phyloP scores from a whole-genome alignment of 37 sponge, comb jelly and placozoan genomes.

The Beroe ovata region DNA sequence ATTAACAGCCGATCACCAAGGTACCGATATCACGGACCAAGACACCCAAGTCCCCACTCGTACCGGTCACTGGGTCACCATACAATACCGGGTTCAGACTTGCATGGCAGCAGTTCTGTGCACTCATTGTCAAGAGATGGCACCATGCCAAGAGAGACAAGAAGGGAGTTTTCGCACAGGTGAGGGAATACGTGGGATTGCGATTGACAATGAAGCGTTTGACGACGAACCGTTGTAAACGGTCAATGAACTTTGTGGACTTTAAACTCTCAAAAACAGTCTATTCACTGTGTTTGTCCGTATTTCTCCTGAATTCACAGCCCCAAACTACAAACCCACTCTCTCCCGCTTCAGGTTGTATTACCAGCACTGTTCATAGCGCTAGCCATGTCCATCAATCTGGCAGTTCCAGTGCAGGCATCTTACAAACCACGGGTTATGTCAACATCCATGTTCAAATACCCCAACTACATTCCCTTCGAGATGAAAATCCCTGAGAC shows the following conservation, averaged over 20 bases:
- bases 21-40: not conserved
- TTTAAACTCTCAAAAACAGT: too few relatives aligned
- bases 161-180: slow-evolving; percentile 68
- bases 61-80: not conserved
- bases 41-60: slow-evolving; percentile 13
- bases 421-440: slow-evolving; percentile 24
- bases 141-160: slow-evolving; percentile 67
- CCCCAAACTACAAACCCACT: too few relatives aligned
- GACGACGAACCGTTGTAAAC: too few relatives aligned
- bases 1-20: too few relatives aligned
- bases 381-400: slow-evolving; percentile 33
- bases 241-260: too few relatives aligned
- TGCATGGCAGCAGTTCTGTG: slow-evolving; percentile 64
- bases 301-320: too few relatives aligned
- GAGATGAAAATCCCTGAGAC: slow-evolving; percentile 26
- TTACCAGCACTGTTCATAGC: slow-evolving; percentile 51
- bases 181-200: not conserved
- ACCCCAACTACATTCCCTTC: slow-evolving; percentile 67
- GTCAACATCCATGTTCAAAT: slow-evolving; percentile 57
- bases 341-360: slow-evolving; percentile 31
- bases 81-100: slow-evolving; percentile 44
- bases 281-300: too few relatives aligned
- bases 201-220: too few relatives aligned
- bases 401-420: slow-evolving; percentile 35
- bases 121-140: slow-evolving; percentile 52